Evolutionary conservation across 2,113 vertebrate genomes (phyloP).

Genomic region (Tragelaphus imberbis): DNA sequence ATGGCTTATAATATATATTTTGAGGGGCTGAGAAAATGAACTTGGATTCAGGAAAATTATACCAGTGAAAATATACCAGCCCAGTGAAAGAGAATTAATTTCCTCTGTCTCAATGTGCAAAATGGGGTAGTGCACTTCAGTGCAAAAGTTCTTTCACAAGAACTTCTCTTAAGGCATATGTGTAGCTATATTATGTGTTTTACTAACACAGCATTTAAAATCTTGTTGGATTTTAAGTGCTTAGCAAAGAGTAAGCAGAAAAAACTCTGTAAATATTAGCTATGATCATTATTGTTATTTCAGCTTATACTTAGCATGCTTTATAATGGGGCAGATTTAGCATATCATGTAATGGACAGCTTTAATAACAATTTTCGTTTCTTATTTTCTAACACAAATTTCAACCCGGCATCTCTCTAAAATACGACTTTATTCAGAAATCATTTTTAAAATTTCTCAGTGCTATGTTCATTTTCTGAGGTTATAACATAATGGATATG

Average conservation of each 20-base stretch:
- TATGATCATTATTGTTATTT: conserved; percentile 12
- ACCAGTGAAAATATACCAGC: not conserved
- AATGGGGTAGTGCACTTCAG: not conserved
- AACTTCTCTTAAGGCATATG: not conserved
- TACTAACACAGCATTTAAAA: not conserved
- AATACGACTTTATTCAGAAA: conserved; percentile 36
- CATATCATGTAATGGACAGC: not conserved
- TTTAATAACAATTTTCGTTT: conserved; percentile 14
- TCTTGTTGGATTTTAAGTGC: not conserved
- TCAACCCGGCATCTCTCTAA: conserved; percentile 2
- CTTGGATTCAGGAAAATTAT: not conserved
- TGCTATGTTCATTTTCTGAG: conserved; percentile 25
- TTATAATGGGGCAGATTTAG: not conserved
- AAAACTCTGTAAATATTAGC: not conserved
- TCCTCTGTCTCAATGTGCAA: not conserved
- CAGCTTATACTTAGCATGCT: not conserved
- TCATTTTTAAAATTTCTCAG: not conserved
- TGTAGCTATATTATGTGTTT: not conserved
- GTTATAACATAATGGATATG: conserved; percentile 59
- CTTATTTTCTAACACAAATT: not conserved
- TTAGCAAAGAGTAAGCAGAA: not conserved
- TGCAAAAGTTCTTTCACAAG: not conserved
- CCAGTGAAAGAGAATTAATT: not conserved
- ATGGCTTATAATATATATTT: not conserved
- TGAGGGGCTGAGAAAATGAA: not conserved